Percentiles rank a stretch among this genome's conserved stretches.
Evolutionary conservation across 1,140 invertebrate species (phyloP).

Genomic region (Oryctes rhinoceros): DNA sequence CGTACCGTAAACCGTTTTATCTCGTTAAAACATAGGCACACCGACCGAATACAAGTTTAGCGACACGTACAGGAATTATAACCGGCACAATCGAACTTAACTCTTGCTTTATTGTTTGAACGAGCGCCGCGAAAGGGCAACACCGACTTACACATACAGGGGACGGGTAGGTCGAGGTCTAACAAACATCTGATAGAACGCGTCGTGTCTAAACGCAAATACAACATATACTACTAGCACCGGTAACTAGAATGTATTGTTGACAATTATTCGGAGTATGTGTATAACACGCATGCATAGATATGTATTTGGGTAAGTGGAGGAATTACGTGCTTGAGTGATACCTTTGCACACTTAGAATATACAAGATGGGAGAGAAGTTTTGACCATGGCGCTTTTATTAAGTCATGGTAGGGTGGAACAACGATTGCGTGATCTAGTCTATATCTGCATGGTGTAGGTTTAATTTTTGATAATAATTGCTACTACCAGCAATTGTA

Average conservation of each 20-base stretch:
- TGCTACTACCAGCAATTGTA: no score
- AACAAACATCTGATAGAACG: neutral
- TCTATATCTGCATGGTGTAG: no score
- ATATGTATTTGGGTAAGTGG: slow-evolving; percentile 36
- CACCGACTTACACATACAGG: neutral
- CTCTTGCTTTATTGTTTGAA: neutral
- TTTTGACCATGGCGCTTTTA: no score
- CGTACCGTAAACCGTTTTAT: neutral
- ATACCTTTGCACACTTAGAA: neutral
- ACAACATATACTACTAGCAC: neutral
- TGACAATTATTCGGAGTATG: neutral
- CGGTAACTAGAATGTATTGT: slow-evolving; percentile 23
- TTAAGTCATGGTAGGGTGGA: no score
- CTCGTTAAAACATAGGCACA: neutral
- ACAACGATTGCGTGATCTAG: no score
- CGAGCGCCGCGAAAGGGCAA: neutral
- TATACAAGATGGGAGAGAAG: no score
- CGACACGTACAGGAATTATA: slow-evolving; percentile 3
- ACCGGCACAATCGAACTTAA: neutral
- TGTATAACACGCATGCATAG: slow-evolving; percentile 5
- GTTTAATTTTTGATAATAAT: no score
- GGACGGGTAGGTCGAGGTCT: neutral
- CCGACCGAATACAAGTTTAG: neutral
- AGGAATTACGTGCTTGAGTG: slow-evolving; percentile 21
- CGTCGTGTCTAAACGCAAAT: neutral